phyloP scores from a whole-genome alignment of 2,113 vertebrate genomes.

The Hucho hucho region DNA sequence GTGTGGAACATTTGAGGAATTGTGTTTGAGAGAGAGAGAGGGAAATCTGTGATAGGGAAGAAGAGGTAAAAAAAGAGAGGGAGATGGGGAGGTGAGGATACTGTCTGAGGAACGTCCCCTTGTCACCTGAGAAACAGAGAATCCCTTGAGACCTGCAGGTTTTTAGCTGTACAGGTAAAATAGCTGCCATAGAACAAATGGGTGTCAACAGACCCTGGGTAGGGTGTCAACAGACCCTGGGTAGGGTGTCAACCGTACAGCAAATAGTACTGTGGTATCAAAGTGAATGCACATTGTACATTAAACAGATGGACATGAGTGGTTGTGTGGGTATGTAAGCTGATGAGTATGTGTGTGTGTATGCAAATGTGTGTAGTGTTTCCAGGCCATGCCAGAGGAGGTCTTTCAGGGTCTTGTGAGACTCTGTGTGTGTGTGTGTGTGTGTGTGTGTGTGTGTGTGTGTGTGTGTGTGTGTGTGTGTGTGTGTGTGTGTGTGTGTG shows the following conservation, averaged over 20 bases:
- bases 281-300: background rate
- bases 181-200: background rate
- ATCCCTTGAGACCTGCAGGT: background rate
- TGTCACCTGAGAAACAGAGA: conserved; percentile 1
- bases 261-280: background rate
- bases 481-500: background rate
- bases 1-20: conserved; percentile 30
- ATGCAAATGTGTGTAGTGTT: background rate
- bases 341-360: background rate
- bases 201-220: background rate
- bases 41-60: background rate
- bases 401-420: background rate
- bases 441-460: background rate
- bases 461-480: background rate
- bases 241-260: background rate
- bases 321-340: background rate
- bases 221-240: background rate
- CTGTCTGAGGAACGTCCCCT: conserved; percentile 34
- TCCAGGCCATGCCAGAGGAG: background rate
- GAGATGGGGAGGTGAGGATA: conserved; percentile 30
- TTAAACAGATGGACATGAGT: background rate
- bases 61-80: conserved; percentile 21
- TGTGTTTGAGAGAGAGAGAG: conserved; percentile 4
- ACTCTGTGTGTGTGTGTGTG: background rate
- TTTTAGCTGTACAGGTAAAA: background rate